Evolutionary conservation across 2,113 vertebrate species (phyloP), one percentile per base, ranked within the genome.

Genomic region (Oreochromis niloticus): DNA sequence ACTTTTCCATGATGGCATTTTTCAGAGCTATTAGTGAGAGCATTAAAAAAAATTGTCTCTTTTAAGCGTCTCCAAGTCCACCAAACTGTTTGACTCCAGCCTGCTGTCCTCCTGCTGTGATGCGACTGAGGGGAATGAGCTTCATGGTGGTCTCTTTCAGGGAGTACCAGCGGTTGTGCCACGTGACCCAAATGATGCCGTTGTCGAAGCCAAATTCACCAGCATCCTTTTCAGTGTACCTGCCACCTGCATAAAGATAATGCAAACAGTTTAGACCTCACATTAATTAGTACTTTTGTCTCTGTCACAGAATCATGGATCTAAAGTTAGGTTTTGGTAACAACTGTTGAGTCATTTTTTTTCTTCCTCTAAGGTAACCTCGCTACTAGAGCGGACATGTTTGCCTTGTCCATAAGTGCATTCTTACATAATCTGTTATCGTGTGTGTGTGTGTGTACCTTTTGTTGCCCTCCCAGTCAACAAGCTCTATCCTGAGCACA

Each of bases 91-190:
- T 97, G 1, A 91, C 94, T 2, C 92, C 95, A 2, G 93, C 10
- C 11, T 97, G 97, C 89, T 98, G 97, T 50, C 96, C 96, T 0
- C 93, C 95, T 87, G 86, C 82, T 82, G 52, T 27, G 86, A 98
- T 73, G 95, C 97, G 97, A 85, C 93, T 98, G 86, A 97, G 93
- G 14, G 98, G 99, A 46, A 99, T 99, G 52, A 99, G 73, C 96
- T 99, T 99, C 98, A 99, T 99, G 32, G 97, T 95, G 43, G 97
- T 97, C 93, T 97, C 97, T 93, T 99, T 99, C 96, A 99, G 92
- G 30, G 98, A 99, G 91, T 99, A 98, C 98, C 98, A 99, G 80
- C 97, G 97, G 84, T 91, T 55, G 87, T 96, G 98, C 98, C 97
- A 99, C 3, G 98, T 99, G 56, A 95, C 97, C 99, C 98, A 99